phyloP scores from a whole-genome alignment of 2,888 invertebrate genomes.

The Torymus aiolomorphi region DNA sequence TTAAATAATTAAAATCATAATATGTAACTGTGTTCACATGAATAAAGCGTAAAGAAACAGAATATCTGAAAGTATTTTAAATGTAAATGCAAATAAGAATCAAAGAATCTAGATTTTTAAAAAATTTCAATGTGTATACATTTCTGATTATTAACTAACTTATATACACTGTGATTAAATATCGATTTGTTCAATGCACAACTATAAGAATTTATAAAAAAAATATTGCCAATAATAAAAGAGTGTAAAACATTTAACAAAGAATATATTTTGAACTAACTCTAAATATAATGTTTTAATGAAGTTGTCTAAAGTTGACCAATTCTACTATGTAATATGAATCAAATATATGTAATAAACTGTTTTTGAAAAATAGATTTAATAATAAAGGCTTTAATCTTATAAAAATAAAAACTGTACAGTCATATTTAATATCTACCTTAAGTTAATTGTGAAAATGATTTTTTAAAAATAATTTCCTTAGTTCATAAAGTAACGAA shows the following conservation, averaged over 20 bases:
- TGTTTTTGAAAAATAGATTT: slow-evolving; percentile 58
- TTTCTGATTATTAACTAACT: too few species aligned
- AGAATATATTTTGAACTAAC: slow-evolving; percentile 2
- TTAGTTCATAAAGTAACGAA: slow-evolving; percentile 65
- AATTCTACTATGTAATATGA: slow-evolving; percentile 19
- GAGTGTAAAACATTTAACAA: background rate
- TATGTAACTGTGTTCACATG: too few species aligned
- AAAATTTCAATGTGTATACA: too few species aligned
- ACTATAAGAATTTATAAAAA: background rate
- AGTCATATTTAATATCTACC: slow-evolving; percentile 5
- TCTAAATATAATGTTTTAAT: slow-evolving; percentile 10
- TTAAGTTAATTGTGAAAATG: slow-evolving; percentile 55
- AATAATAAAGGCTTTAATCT: slow-evolving; percentile 68
- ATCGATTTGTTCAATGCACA: too few species aligned
- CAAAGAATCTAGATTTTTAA: too few species aligned
- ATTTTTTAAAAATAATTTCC: slow-evolving; percentile 65
- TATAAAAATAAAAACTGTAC: slow-evolving; percentile 42
- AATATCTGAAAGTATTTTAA: too few species aligned
- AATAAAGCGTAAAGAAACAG: too few species aligned
- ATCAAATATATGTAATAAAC: slow-evolving; percentile 8
- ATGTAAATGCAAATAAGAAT: too few species aligned
- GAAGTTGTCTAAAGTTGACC: slow-evolving; percentile 16
- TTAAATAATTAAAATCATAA: too few species aligned
- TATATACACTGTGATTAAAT: too few species aligned
- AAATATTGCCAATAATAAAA: background rate